phyloP scores from a whole-genome alignment of 2,797 vertebrate genomes.

The Manis javanica region DNA sequence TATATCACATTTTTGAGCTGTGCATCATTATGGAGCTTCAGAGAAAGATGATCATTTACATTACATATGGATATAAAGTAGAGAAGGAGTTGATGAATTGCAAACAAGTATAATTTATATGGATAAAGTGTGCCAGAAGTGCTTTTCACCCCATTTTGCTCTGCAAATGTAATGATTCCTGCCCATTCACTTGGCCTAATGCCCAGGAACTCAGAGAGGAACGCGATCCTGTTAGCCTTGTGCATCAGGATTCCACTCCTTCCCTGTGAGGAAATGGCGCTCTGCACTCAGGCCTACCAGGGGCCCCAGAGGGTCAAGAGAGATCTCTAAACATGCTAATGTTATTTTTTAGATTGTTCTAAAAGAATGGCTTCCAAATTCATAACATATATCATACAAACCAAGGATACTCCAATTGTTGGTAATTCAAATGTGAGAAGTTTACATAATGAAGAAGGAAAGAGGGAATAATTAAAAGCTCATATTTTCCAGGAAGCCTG shows the following conservation, averaged over 20 bases:
- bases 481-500: neutral
- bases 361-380: constrained; percentile 11
- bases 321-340: neutral
- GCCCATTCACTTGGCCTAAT: constrained; percentile 68
- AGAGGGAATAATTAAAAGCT: neutral
- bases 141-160: constrained; percentile 75
- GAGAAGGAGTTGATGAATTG: constrained; percentile 78
- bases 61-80: constrained; percentile 74
- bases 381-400: neutral
- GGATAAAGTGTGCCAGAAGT: constrained; percentile 75
- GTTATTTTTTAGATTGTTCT: neutral
- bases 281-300: neutral
- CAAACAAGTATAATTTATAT: constrained; percentile 81
- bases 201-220: constrained; percentile 58
- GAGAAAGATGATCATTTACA: constrained; percentile 77
- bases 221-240: neutral
- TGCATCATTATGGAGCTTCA: constrained; percentile 69
- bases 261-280: neutral
- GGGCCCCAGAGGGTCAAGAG: neutral
- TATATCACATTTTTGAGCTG: constrained; percentile 75
- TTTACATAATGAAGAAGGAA: neutral
- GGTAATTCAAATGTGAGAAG: neutral
- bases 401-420: neutral
- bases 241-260: neutral
- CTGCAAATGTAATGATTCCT: constrained; percentile 70